Percentiles rank a stretch among this genome's conserved stretches.
Evolutionary conservation across 2,888 invertebrate species (phyloP).

Genomic region (Aporophyla lueneburgensis): DNA sequence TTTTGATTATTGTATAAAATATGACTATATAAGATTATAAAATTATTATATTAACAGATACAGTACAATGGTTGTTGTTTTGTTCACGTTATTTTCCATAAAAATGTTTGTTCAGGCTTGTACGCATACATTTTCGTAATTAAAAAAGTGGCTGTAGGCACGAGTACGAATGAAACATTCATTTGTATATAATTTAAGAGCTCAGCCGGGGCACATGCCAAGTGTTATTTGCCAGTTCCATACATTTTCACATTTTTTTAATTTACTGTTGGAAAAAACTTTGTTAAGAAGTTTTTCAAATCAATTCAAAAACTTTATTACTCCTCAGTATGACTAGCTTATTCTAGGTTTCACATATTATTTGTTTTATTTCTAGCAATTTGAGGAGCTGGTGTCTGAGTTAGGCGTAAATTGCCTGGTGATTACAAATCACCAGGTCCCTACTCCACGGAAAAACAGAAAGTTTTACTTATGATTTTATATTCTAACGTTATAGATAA

Average conservation of each 20-base stretch:
- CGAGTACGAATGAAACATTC: constrained; percentile 22
- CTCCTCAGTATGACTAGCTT: no score
- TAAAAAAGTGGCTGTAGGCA: not conserved
- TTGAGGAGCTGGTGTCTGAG: no score
- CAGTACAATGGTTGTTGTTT: not conserved
- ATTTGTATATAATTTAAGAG: constrained; percentile 22
- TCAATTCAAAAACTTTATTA: no score
- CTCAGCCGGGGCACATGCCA: not conserved
- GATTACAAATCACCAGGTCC: no score
- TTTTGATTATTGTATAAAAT: constrained; percentile 32
- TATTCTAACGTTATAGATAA: no score
- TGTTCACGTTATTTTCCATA: constrained; percentile 1
- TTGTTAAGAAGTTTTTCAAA: not conserved
- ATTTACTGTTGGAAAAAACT: not conserved
- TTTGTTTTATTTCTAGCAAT: no score
- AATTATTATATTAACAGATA: not conserved
- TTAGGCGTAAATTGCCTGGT: no score
- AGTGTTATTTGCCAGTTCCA: not conserved
- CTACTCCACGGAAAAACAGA: no score
- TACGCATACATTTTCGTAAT: constrained; percentile 5
- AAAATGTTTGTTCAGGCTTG: not conserved
- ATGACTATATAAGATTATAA: not conserved
- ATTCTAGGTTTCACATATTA: no score
- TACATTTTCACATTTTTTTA: not conserved
- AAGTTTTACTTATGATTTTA: no score